Base-by-base conservation (phyloP, 2,113 vertebrate genomes). In the Apaloderma vittatum region DNA sequence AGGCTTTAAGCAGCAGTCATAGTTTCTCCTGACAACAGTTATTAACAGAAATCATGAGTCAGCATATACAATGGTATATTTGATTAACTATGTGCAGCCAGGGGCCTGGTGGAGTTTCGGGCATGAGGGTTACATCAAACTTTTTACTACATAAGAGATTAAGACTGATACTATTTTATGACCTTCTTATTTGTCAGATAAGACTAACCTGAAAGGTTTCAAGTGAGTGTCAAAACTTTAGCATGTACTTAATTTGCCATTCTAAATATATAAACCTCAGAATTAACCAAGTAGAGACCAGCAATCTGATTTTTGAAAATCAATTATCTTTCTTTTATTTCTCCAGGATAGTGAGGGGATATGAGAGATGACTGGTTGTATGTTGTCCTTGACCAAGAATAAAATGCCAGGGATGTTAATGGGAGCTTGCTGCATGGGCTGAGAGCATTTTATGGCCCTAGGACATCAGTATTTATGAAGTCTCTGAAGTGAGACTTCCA, bases 381-480 rank as follows among this genome's bases (percentile, higher is more conserved):
- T 24, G 4, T 45, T 90, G 73, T 21, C 46, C 43, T 93, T 88
- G 70, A 87, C 55, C 20, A 58, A 73, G 27, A 85, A 71, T 54
- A 74, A 90, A 90, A 78, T 78, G 30, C 8, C 30, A 63, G 7
- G 7, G n/a, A 71, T 78, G 36, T 85, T 57, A 94, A 62, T 22
- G n/a, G 36, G 19, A 85, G 27, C 8, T 71, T 37, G 32, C 61
- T 74, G 10, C 9, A 49, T 10, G 9, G 17, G 40, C 36, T 57
- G 34, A 67, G 8, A 27, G 6, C 14, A 13, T 2, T 51, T 72
- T 62, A 72, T 77, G 71, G 71, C 75, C 48, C 7, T 63, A 77
- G 23, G 52, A 75, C 29, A 81, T 58, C 55, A 72, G 37, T 82
- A 74, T 85, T 93, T 88, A 79, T 88, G 70, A 90, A 90, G 63